A percentile compares a stretch with the other conserved stretches of the same genome.
phyloP scores from a whole-genome alignment of 53 echinoderm and acorn worm genomes.

The Apostichopus leukothele region DNA sequence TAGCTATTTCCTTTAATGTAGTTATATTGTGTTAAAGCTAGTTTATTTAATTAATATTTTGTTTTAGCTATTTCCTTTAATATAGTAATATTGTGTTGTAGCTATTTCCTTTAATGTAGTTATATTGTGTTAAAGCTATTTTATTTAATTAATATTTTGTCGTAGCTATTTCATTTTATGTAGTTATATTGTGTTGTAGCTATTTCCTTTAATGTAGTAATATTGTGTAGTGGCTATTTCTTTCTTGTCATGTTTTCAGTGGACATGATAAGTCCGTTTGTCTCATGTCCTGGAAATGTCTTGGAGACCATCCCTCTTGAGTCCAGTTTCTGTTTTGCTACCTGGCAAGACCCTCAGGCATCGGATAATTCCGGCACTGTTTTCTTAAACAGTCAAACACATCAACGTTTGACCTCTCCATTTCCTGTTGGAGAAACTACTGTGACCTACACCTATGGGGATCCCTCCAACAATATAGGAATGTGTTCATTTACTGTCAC shows the following conservation, averaged over 20 bases:
- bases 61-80: too few relatives aligned
- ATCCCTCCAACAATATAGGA: constrained; percentile 8
- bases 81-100: too few relatives aligned
- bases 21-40: too few relatives aligned
- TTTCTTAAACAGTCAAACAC: constrained; percentile 32
- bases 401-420: not conserved
- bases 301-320: constrained; percentile 13
- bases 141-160: too few relatives aligned
- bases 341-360: constrained; percentile 53
- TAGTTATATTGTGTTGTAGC: too few relatives aligned
- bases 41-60: too few relatives aligned
- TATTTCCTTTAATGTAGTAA: too few relatives aligned
- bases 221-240: not conserved
- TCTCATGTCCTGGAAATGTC: constrained; percentile 49
- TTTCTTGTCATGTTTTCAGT: constrained; percentile 19
- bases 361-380: constrained; percentile 64
- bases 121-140: too few relatives aligned
- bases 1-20: too few relatives aligned
- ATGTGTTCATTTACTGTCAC: constrained; percentile 1
- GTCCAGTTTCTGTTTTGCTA: constrained; percentile 26
- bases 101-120: too few relatives aligned
- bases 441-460: constrained; percentile 2
- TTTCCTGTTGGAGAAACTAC: constrained; percentile 12
- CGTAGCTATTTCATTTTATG: too few relatives aligned
- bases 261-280: constrained; percentile 47